Percentiles rank a stretch among this genome's conserved stretches.
phyloP scores from a whole-genome alignment of 2,888 invertebrate genomes.

The Philhelius pedissequus region DNA sequence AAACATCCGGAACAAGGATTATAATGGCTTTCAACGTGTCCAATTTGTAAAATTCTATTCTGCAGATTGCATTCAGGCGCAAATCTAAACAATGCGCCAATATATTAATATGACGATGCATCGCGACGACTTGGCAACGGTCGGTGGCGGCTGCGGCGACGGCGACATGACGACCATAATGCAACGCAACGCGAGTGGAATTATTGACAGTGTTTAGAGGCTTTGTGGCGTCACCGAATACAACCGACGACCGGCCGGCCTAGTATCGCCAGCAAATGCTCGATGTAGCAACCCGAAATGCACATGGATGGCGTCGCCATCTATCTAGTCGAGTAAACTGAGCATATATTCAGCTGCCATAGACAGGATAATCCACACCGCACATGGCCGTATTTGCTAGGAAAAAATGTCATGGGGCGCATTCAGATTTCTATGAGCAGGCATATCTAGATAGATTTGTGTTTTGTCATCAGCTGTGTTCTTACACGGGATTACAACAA shows the following conservation, averaged over 20 bases:
- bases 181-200: conserved; percentile 32
- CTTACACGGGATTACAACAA: too few relatives aligned
- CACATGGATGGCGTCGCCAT: conserved; percentile 70
- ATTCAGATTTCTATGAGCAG: too few relatives aligned
- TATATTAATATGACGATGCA: background rate
- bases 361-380: conserved; percentile 54
- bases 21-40: conserved; percentile 65
- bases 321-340: conserved; percentile 40
- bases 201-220: conserved; percentile 67
- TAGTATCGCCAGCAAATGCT: conserved; percentile 71
- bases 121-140: background rate
- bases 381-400: background rate
- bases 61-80: conserved; percentile 7
- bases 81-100: conserved; percentile 59
- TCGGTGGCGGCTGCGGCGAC: background rate
- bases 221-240: conserved; percentile 53
- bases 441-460: too few relatives aligned
- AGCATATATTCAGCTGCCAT: conserved; percentile 4
- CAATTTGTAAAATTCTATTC: conserved; percentile 24
- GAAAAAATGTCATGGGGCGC: too few relatives aligned
- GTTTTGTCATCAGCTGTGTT: too few relatives aligned
- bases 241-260: too few relatives aligned
- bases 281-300: conserved; percentile 65
- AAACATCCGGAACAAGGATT: conserved; percentile 45
- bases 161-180: conserved; percentile 39